phyloP scores from a whole-genome alignment of 35 echinoderm and acorn worm species.

The Patiria miniata region DNA sequence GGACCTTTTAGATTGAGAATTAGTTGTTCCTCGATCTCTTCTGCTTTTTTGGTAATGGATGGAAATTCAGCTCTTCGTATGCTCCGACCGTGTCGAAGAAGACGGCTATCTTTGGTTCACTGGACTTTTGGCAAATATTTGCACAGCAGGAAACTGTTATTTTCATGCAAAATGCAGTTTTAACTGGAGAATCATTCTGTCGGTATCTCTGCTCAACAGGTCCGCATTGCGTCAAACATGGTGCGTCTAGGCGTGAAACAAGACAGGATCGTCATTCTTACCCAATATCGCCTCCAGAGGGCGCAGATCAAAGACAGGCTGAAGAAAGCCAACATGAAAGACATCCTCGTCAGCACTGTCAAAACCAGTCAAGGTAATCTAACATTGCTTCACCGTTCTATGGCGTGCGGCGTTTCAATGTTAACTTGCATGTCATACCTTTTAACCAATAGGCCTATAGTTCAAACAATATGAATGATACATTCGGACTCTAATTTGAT shows the following conservation, averaged over 20 bases:
- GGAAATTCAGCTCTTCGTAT: too few species aligned
- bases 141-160: too few species aligned
- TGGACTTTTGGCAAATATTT: too few species aligned
- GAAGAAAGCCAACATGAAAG: constrained; percentile 9
- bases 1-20: too few species aligned
- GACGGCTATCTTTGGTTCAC: too few species aligned
- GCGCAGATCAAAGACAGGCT: constrained; percentile 58
- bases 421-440: not conserved
- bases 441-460: not conserved
- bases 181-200: too few species aligned
- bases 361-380: constrained; percentile 83
- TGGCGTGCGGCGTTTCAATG: not conserved
- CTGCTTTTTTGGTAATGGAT: too few species aligned
- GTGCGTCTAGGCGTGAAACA: constrained; percentile 17
- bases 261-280: constrained; percentile 54
- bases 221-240: constrained; percentile 33
- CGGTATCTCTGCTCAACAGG: constrained; percentile 1
- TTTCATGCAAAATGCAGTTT: too few species aligned
- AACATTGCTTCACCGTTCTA: not conserved
- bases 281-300: constrained; percentile 82
- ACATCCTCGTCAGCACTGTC: constrained; percentile 65
- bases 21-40: too few species aligned
- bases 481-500: not conserved
- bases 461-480: constrained; percentile 21
- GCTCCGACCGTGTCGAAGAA: too few species aligned